Evolutionary conservation across 2,888 invertebrate species (phyloP), one percentile per base, ranked within the genome.

Genomic region (Thecocarcelia acutangulata): DNA sequence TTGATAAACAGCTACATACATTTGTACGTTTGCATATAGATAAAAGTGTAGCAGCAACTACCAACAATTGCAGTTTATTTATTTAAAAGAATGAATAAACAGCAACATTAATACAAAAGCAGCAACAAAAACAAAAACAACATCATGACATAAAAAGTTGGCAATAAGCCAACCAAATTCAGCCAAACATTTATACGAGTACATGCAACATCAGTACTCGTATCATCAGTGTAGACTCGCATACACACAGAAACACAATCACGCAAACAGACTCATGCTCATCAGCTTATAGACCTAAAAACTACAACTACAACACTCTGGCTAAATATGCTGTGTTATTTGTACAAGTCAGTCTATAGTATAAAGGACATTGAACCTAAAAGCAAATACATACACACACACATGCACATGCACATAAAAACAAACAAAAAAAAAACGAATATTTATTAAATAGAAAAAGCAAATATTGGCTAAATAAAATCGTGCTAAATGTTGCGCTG

Each of bases 101-200:
- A 73, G 61, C 74, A 69, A 61, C 15, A 74, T 50, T 44, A 59
- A 9, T 44, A 50, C n/a, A 37, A 48, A 54, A 54, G 3, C 2
- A 11, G 19, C 11, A 13, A 15, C 50, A 64, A 64, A 17, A 63
- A 44, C 48, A n/a, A 61, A 68, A 46, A 63, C 50, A 37, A 56
- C 56, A 76, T 66, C 73, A 81, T 74, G 77, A 52, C 52, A 64
- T 59, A 74, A 81, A 75, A 66, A 74, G 59, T 74, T 82, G 82
- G 82, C 82, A 82, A 70, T 59, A 64, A 66, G 78, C 82, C 82
- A 82, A 69, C 69, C 59, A 82, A 74, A 78, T 74, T 70, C 59
- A 59, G 37, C 17, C 68, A 72, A 21, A 52, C 17, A 61, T 2
- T 61, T 33, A 37, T 12, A 56, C 33, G 42, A 44, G 13, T 9